Conservation (phyloP, 2,888 invertebrate genomes). For the Hydroisotoma schaefferi region DNA sequence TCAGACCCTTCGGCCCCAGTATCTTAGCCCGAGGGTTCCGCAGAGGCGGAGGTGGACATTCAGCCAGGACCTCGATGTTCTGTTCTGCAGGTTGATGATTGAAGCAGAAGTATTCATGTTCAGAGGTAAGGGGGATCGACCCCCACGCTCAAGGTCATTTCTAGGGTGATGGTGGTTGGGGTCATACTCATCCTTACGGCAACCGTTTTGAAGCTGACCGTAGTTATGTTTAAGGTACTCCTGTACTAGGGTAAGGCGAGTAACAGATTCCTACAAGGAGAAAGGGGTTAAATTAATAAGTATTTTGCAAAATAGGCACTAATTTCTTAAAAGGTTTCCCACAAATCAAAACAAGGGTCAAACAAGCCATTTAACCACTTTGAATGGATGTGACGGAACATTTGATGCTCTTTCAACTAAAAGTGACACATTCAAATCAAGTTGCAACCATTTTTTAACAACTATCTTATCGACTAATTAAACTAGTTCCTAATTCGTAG, state of each 20-base stretch:
- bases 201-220: slow-evolving; percentile 63
- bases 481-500: too few relatives aligned
- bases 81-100: slow-evolving; percentile 47
- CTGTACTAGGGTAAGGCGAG: slow-evolving; percentile 78
- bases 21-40: slow-evolving; percentile 73
- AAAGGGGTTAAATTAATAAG: too few relatives aligned
- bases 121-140: slow-evolving; percentile 57
- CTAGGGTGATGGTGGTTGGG: slow-evolving; percentile 55
- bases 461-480: too few relatives aligned
- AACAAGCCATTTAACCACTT: too few relatives aligned
- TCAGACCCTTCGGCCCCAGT: slow-evolving; percentile 76
- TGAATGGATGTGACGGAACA: too few relatives aligned
- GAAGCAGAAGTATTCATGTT: slow-evolving; percentile 85
- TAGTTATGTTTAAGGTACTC: slow-evolving; percentile 83
- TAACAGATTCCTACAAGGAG: slow-evolving; percentile 83
- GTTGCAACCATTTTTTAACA: too few relatives aligned
- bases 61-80: slow-evolving; percentile 66
- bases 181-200: slow-evolving; percentile 49
- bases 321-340: too few relatives aligned
- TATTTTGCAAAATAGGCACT: too few relatives aligned
- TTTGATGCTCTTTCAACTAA: too few relatives aligned
- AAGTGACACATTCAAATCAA: too few relatives aligned
- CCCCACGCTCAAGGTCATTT: slow-evolving; percentile 47
- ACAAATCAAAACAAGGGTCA: too few relatives aligned
- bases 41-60: slow-evolving; percentile 76